Base-by-base conservation (phyloP, 2,797 vertebrate species). In the Sebastes aleutianus region DNA sequence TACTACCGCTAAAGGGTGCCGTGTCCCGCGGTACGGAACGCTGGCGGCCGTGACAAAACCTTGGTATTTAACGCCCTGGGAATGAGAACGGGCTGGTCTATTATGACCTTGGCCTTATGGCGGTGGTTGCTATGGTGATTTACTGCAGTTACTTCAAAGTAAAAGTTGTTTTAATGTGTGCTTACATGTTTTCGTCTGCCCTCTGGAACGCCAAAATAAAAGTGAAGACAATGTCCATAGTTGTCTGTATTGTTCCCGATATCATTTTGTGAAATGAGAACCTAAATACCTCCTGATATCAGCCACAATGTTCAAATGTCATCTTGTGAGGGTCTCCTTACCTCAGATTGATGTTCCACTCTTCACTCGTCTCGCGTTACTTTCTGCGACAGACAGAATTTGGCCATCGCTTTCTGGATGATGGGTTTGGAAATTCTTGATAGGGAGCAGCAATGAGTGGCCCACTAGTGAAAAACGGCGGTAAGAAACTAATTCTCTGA, bases 401-500 rank as follows among this genome's bases (percentile, higher is more conserved):
- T 29, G 26, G 36, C 5, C 20, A 20, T n/a, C 1, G 26, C n/a
- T 80, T 36, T 58, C 13, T 70, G 27, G 78, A 59, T 63, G n/a
- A 70, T 57, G 69, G 10, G 5, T 69, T 39, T 43, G 20, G 34
- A 75, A 14, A 79, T 84, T 14, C 16, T 54, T 57, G 59, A 69
- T 24, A 57, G 31, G n/a, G 12, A 69, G 71, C 36, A 57, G 78
- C 50, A 13, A 65, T 73, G 57, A 79, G 64, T 58, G 65, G 8
- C 29, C 50, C 39, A 29, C 56, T 22, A 31, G 32, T 74, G 27
- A 59, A 43, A 82, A 80, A 70, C 24, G 0, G 5, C 50, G 43
- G 8, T 68, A 62, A 36, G 4, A 76, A 79, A 79, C 47, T 62
- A 63, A 69, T 58, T 61, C 62, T 63, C 16, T 72, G 34, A 74